These are phyloP conservation scores for Phoxinus phoxinus DNA, from an alignment of 2,113 vertebrate species.

Conservation along the genomic window DNA sequence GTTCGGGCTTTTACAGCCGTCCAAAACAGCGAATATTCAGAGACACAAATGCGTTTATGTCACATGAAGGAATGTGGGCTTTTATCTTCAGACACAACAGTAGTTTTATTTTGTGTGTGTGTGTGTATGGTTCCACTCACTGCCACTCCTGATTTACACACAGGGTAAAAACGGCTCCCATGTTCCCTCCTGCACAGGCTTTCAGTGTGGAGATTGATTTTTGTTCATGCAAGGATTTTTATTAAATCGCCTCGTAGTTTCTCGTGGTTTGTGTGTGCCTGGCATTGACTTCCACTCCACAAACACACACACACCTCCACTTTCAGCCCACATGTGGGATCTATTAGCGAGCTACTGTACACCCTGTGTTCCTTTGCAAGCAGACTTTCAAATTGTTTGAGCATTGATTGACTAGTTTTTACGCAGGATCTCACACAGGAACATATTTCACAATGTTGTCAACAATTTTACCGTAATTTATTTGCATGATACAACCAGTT, in stretches of 20 bases:
- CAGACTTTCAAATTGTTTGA: conserved; percentile 55
- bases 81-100: conserved; percentile 36
- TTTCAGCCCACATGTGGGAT: conserved; percentile 75
- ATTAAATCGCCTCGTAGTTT: conserved; percentile 71
- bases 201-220: conserved; percentile 65
- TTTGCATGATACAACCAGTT: background rate
- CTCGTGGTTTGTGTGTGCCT: conserved; percentile 49
- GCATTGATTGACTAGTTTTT: background rate
- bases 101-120: background rate
- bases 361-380: conserved; percentile 63
- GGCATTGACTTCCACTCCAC: conserved; percentile 1
- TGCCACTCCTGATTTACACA: conserved; percentile 25
- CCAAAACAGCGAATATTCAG: conserved; percentile 3
- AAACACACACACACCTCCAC: background rate
- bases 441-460: background rate
- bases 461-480: background rate
- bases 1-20: conserved; percentile 19
- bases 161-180: conserved; percentile 61
- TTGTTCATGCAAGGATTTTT: conserved; percentile 72
- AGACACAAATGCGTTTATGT: background rate
- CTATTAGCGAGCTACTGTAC: conserved; percentile 80
- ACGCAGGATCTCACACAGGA: background rate
- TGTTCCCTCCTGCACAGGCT: conserved; percentile 58
- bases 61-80: conserved; percentile 24
- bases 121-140: background rate